A percentile compares a stretch with the other conserved stretches of the same genome.
These are phyloP conservation scores for Phalacrocorax pelagicus DNA, from an alignment of 2,113 vertebrate genomes.

Conservation along the genomic window DNA sequence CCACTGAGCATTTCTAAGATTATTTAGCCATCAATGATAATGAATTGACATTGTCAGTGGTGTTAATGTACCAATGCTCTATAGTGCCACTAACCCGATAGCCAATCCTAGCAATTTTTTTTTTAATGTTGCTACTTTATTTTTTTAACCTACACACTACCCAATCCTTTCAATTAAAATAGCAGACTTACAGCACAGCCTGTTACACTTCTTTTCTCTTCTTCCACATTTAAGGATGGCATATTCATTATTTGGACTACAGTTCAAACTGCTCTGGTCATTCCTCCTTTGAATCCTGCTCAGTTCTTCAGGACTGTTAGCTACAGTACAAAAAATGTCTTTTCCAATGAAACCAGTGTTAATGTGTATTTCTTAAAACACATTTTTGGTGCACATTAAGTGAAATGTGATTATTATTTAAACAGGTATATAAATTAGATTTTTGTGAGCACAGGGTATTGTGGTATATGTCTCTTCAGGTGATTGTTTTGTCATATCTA, in stretches of 20 bases:
- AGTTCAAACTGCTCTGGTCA: not conserved
- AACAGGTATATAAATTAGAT: not conserved
- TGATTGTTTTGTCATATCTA: not conserved
- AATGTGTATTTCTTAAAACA: not conserved
- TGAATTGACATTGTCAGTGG: slow-evolving; percentile 80
- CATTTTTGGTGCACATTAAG: not conserved
- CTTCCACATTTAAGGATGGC: not conserved
- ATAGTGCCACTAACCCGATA: slow-evolving; percentile 47
- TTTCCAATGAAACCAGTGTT: slow-evolving; percentile 1
- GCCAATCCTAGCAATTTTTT: slow-evolving; percentile 50
- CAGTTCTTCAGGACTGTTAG: not conserved
- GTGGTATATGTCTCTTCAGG: not conserved
- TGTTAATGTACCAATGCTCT: slow-evolving; percentile 72
- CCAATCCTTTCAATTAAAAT: not conserved
- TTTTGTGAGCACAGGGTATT: not conserved
- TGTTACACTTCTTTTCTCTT: not conserved
- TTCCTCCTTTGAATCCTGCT: not conserved
- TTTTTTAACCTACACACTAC: slow-evolving; percentile 8
- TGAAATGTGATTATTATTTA: slow-evolving; percentile 11
- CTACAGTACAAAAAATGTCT: not conserved
- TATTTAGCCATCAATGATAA: slow-evolving; percentile 83
- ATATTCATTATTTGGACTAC: slow-evolving; percentile 11
- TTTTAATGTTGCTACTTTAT: slow-evolving; percentile 39
- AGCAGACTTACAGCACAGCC: not conserved
- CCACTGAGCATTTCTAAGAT: slow-evolving; percentile 81